Evolutionary conservation across 2,797 vertebrate genomes (phyloP).

Genomic region (Poecilia velifera): DNA sequence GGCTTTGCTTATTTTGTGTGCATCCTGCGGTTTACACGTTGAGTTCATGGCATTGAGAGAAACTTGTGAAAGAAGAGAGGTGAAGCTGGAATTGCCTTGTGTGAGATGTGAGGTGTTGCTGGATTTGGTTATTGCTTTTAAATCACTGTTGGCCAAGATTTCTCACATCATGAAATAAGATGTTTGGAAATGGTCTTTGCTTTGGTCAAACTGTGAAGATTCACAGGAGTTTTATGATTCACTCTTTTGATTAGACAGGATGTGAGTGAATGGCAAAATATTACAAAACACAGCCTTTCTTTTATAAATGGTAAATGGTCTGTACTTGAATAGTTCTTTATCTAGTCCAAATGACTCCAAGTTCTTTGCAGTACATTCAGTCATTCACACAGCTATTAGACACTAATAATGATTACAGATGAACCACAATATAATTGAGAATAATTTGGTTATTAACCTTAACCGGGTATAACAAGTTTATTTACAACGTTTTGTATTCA

Average conservation of each 20-base stretch:
- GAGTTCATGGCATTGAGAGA: neutral
- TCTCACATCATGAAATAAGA: slow-evolving; percentile 22
- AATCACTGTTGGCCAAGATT: neutral
- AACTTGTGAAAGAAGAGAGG: slow-evolving; percentile 34
- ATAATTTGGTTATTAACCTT: neutral
- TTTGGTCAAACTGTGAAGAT: neutral
- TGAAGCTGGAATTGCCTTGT: slow-evolving; percentile 24
- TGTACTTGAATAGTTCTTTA: neutral
- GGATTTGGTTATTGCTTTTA: slow-evolving; percentile 15
- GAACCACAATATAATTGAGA: neutral
- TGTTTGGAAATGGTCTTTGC: slow-evolving; percentile 9
- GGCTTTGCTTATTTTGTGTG: slow-evolving; percentile 12
- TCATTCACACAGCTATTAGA: neutral
- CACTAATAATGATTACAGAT: neutral
- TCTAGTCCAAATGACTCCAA: neutral
- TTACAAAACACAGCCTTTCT: neutral
- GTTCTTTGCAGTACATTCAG: neutral
- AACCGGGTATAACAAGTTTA: neutral
- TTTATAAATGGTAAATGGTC: neutral
- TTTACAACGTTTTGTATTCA: neutral
- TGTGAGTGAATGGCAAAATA: neutral
- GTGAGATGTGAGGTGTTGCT: slow-evolving; percentile 21
- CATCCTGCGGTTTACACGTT: slow-evolving; percentile 19
- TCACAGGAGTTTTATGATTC: neutral
- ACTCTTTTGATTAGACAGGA: slow-evolving; percentile 2